These are phyloP conservation scores for Pluvianellus socialis DNA, from an alignment of 2,113 vertebrate species.

Conservation along the genomic window DNA sequence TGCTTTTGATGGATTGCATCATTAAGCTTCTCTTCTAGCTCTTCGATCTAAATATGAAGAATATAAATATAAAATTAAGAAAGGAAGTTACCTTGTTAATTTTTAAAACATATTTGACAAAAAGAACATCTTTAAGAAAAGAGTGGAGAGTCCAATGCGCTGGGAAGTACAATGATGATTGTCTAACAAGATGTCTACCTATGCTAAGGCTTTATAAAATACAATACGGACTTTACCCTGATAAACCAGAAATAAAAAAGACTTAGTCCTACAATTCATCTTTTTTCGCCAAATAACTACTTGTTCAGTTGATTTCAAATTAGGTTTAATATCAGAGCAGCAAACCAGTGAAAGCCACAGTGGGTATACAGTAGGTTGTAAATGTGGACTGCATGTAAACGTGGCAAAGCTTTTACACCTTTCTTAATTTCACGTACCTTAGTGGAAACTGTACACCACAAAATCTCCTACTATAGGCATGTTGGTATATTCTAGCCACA, in stretches of 20 bases:
- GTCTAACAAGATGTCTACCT: neutral
- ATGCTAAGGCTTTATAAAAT: neutral
- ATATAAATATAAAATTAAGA: neutral
- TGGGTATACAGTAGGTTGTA: rapidly evolving
- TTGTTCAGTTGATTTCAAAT: neutral
- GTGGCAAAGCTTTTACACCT: neutral
- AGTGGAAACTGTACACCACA: neutral
- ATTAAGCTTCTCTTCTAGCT: slow-evolving; percentile 93
- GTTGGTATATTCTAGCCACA: neutral
- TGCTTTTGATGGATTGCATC: slow-evolving; percentile 93
- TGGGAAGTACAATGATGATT: neutral
- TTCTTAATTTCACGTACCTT: neutral
- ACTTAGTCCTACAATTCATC: neutral
- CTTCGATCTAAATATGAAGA: slow-evolving; percentile 82
- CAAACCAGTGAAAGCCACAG: neutral
- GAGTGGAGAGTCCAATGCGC: rapidly evolving
- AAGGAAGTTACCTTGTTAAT: neutral
- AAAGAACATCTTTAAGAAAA: neutral
- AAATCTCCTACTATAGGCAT: neutral
- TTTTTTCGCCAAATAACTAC: neutral
- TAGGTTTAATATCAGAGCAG: neutral
- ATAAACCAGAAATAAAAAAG: neutral
- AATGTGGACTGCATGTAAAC: neutral
- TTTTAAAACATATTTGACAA: neutral
- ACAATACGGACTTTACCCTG: rapidly evolving